Base-by-base conservation (phyloP, 1,140 invertebrate species). In the Dreissena rostriformis region DNA sequence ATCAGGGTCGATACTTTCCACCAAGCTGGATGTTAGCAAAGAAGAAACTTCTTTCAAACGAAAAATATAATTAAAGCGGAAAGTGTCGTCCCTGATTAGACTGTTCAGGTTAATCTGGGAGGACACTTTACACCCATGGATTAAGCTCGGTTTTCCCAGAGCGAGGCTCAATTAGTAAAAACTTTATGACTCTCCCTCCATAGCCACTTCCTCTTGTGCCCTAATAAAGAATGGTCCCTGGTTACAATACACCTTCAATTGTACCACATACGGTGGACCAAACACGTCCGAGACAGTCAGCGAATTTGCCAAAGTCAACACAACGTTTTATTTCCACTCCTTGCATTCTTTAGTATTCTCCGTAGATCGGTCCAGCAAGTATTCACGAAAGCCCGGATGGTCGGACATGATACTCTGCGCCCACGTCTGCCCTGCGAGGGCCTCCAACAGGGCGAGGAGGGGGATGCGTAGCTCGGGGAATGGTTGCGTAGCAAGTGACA, bases 171-270 rank as follows among this genome's bases (percentile, higher is more conserved):
- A 39, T 39, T 39, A 39, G 39, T 39, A 39, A 63, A 63, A 70
- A 12, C 19, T n/a, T 51, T 75, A 82, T 39, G 70, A 75, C 14
- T 84, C 75, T n/a, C 73, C 88, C 39, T 92, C 91, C 63, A 89
- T 78, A 14, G 96, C 96, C 55, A 97, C 95, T 93, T 97, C 95
- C 24, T 95, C 94, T 51, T 94, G 90, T n/a, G 92, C 93, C 80
- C 95, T 94, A 24, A 96, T 94, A 93, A 95, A 96, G 88, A 96
- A 96, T 22, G 96, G 95, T 6, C 97, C 97, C 91, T 97, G 95
- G 53, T 95, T 95, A 8, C 96, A 95, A 92, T 95, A 97, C n/a
- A 94, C 93, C 76, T 95, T 94, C 12, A 97, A 93, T 86, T 94
- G 95, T 65, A 95, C 88, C 19, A 77, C 24, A 28, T 77, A 95